These are phyloP conservation scores for Leistus spinibarbis DNA, from an alignment of 2,888 invertebrate species.

Conservation along the genomic window DNA sequence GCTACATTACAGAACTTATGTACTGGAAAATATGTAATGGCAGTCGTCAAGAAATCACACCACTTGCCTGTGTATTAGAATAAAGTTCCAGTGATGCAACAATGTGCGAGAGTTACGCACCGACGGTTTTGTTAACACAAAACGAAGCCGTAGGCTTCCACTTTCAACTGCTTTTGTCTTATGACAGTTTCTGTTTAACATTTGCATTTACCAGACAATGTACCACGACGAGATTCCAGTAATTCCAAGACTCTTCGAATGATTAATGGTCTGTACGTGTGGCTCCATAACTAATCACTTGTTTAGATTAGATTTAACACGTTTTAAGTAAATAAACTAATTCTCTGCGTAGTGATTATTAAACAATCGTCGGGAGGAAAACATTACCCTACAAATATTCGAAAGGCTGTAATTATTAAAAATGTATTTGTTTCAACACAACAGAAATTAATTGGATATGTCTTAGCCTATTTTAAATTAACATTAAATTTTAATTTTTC, in stretches of 20 bases:
- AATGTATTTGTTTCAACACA: not conserved
- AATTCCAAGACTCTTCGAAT: not conserved
- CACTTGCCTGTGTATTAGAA: not conserved
- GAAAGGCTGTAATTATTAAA: not conserved
- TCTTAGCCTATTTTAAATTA: not conserved
- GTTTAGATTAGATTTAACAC: not conserved
- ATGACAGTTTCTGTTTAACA: constrained; percentile 19
- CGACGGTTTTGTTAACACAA: not conserved
- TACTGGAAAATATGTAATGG: not conserved
- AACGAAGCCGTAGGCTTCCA: constrained; percentile 8
- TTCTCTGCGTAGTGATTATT: too few species aligned
- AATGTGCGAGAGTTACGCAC: not conserved
- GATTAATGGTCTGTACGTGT: not conserved
- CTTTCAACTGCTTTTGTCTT: constrained; percentile 28
- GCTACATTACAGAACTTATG: too few species aligned
- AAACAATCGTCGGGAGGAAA: too few species aligned
- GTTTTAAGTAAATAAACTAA: not conserved
- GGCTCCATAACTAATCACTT: not conserved
- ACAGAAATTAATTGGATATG: not conserved
- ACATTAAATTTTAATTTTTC: not conserved
- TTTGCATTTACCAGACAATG: constrained; percentile 6
- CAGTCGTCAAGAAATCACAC: not conserved
- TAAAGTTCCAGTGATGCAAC: not conserved
- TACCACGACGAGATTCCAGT: not conserved
- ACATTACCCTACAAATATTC: not conserved